A percentile compares a stretch with the other conserved stretches of the same genome.
Conservation (phyloP, 1,140 invertebrate genomes). For the Anastrepha obliqua region DNA sequence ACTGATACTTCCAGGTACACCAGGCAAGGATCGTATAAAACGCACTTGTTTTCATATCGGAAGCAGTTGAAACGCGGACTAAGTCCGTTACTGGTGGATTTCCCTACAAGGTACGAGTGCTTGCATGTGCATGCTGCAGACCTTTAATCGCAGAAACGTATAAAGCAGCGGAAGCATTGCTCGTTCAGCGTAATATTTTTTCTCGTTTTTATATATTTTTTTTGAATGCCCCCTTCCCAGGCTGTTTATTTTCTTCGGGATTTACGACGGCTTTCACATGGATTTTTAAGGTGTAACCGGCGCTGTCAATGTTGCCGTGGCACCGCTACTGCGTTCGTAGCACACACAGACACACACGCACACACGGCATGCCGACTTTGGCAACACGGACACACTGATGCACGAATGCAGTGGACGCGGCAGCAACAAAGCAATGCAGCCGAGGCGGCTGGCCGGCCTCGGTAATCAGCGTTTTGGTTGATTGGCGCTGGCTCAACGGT, state of each 20-base stretch:
- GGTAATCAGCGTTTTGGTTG: slow-evolving; percentile 36
- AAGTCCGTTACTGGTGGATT: no score
- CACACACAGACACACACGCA: not conserved
- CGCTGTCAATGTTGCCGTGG: not conserved
- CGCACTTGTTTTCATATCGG: no score
- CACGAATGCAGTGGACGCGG: not conserved
- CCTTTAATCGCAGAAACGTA: slow-evolving; percentile 21
- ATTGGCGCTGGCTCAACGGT: slow-evolving; percentile 26
- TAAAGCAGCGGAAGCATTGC: slow-evolving; percentile 18
- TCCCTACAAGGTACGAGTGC: not conserved
- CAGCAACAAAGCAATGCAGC: not conserved
- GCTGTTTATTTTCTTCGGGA: slow-evolving; percentile 42
- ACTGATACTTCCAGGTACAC: no score
- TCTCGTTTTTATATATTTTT: not conserved
- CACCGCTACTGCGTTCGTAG: not conserved
- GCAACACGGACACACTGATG: slow-evolving; percentile 34
- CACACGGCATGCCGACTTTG: not conserved
- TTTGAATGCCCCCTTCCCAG: not conserved
- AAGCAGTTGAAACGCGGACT: no score
- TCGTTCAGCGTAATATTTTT: slow-evolving; percentile 9
- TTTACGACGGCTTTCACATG: slow-evolving; percentile 51
- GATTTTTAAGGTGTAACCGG: slow-evolving; percentile 47
- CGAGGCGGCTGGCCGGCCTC: not conserved
- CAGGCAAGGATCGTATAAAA: no score
- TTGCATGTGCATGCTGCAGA: not conserved